Percentiles rank a stretch among this genome's conserved stretches.
Conservation (phyloP, 2,888 invertebrate species). For the Zygaena filipendulae region DNA sequence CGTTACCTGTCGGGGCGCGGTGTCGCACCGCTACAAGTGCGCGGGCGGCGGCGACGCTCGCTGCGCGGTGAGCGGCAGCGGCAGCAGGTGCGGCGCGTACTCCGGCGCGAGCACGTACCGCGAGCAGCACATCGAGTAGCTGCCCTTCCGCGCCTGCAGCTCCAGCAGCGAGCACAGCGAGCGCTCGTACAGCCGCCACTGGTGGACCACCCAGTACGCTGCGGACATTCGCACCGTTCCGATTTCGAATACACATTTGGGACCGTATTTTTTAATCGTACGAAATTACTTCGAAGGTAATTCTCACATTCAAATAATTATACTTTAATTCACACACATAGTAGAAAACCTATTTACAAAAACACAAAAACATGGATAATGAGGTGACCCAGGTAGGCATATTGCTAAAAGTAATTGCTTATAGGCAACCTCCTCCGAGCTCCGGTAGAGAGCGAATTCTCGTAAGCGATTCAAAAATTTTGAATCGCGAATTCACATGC, state of each 20-base stretch:
- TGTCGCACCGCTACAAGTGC: slow-evolving; percentile 57
- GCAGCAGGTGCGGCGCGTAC: slow-evolving; percentile 42
- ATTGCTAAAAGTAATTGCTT: no score
- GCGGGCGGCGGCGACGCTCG: slow-evolving; percentile 54
- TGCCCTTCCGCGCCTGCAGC: slow-evolving; percentile 46
- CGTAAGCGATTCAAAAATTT: no score
- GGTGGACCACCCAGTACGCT: slow-evolving; percentile 57
- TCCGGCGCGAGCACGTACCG: slow-evolving; percentile 54
- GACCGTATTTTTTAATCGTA: no score
- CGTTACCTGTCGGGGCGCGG: slow-evolving; percentile 33
- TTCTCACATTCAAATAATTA: no score
- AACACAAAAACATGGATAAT: no score
- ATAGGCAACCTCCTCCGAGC: no score
- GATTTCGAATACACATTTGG: no score
- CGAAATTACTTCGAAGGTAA: no score
- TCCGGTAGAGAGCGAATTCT: no score
- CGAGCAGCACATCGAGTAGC: slow-evolving; percentile 48
- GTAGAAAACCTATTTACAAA: neutral
- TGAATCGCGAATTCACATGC: no score
- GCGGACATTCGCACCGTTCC: slow-evolving; percentile 19
- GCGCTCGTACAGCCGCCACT: slow-evolving; percentile 59
- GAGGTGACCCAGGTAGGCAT: no score
- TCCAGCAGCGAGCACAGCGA: slow-evolving; percentile 54
- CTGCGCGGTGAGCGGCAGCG: slow-evolving; percentile 46
- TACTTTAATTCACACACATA: no score